A percentile compares a stretch with the other conserved stretches of the same genome.
phyloP scores from a whole-genome alignment of 2,888 invertebrate genomes.

The Epinotia demarniana region DNA sequence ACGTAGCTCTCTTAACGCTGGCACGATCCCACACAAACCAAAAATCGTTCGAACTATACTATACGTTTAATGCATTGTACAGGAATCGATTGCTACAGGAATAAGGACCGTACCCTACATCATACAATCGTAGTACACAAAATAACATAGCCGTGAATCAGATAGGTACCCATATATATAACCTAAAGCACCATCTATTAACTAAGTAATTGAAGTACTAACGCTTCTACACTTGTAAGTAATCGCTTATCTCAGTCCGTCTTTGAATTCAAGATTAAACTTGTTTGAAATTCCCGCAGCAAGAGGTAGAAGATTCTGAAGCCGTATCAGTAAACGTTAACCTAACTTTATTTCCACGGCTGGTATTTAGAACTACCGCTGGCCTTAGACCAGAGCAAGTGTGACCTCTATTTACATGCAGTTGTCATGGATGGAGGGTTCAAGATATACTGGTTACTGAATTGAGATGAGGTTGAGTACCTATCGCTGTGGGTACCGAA shows the following conservation, averaged over 20 bases:
- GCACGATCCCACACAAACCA: too few relatives aligned
- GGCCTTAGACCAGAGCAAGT: background rate
- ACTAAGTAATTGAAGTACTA: background rate
- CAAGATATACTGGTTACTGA: background rate
- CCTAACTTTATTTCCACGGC: constrained; percentile 63
- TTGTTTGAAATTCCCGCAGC: constrained; percentile 21
- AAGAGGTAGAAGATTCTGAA: constrained; percentile 4
- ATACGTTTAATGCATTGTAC: too few relatives aligned
- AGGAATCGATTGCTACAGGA: too few relatives aligned
- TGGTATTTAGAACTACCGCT: constrained; percentile 45
- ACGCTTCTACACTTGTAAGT: constrained; percentile 1
- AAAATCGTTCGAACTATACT: too few relatives aligned
- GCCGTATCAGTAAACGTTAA: constrained; percentile 57
- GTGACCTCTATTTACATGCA: background rate
- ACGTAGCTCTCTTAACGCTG: too few relatives aligned
- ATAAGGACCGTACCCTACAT: too few relatives aligned
- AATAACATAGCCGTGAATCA: background rate
- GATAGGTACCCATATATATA: background rate
- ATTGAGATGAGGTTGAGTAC: background rate
- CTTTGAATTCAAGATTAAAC: constrained; percentile 19
- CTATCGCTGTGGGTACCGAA: constrained; percentile 53
- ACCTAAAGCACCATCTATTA: background rate
- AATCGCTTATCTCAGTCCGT: background rate
- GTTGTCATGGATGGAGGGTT: background rate
- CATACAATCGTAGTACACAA: too few relatives aligned